Percentiles rank a stretch among this genome's conserved stretches.
Evolutionary conservation across 2,888 invertebrate genomes (phyloP).

Genomic region (Erebia aethiops): DNA sequence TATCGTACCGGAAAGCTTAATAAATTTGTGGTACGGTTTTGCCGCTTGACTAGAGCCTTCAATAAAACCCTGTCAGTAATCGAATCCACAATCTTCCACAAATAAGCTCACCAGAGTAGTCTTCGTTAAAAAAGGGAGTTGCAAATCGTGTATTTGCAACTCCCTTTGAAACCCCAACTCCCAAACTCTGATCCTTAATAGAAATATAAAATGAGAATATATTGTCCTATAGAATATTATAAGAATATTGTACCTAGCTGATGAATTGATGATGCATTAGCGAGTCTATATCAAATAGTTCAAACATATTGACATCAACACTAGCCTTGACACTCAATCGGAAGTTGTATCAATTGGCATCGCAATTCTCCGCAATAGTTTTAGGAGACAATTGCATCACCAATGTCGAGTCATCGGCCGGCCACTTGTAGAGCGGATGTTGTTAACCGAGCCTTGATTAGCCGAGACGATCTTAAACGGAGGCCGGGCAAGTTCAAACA

Average conservation of each 20-base stretch:
- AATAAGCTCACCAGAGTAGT: too few relatives aligned
- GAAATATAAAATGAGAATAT: too few relatives aligned
- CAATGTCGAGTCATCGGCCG: slow-evolving; percentile 76
- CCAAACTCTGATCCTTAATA: too few relatives aligned
- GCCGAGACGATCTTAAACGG: slow-evolving; percentile 78
- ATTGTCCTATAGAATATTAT: too few relatives aligned
- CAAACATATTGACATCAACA: slow-evolving; percentile 60
- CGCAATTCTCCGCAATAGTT: slow-evolving; percentile 60
- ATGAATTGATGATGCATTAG: slow-evolving; percentile 11
- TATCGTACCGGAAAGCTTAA: too few relatives aligned
- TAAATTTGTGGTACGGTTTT: too few relatives aligned
- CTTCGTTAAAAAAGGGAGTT: too few relatives aligned
- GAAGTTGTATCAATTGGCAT: slow-evolving; percentile 68
- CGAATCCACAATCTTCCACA: too few relatives aligned
- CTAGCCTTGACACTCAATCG: slow-evolving; percentile 76
- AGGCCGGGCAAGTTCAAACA: slow-evolving; percentile 79
- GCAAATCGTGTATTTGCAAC: too few relatives aligned
- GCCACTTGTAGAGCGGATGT: slow-evolving; percentile 77
- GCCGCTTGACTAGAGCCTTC: too few relatives aligned
- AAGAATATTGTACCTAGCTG: not conserved
- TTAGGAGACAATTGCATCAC: slow-evolving; percentile 75
- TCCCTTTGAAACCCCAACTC: too few relatives aligned
- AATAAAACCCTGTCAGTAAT: too few relatives aligned
- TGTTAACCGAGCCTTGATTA: slow-evolving; percentile 80
- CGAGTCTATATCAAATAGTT: slow-evolving; percentile 36